Evolutionary conservation across 2,888 invertebrate genomes (phyloP).

Genomic region (Emmelina monodactyla): DNA sequence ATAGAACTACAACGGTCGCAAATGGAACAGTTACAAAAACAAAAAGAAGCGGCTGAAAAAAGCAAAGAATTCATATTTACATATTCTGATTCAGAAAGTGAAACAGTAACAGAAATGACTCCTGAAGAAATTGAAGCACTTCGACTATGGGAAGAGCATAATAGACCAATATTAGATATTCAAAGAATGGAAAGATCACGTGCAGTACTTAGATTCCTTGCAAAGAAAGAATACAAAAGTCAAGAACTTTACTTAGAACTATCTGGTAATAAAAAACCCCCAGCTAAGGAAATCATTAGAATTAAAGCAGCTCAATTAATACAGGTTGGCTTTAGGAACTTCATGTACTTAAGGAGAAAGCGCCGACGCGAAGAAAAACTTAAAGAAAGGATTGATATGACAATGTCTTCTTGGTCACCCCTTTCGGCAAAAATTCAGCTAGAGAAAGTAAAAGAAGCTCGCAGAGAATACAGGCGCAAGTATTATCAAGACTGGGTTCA

Average conservation of each 20-base stretch:
- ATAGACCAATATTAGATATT: constrained; percentile 31
- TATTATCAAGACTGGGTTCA: constrained; percentile 49
- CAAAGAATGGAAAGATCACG: constrained; percentile 52
- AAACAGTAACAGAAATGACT: constrained; percentile 22
- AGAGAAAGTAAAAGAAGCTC: constrained; percentile 46
- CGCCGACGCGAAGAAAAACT: constrained; percentile 40
- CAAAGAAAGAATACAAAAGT: constrained; percentile 36
- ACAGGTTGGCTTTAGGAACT: constrained; percentile 42
- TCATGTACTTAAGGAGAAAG: constrained; percentile 39
- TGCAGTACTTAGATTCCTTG: constrained; percentile 20
- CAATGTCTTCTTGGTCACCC: constrained; percentile 54
- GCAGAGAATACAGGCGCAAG: constrained; percentile 49
- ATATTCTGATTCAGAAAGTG: constrained; percentile 21
- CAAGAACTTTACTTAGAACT: constrained; percentile 40
- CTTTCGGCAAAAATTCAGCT: constrained; percentile 49
- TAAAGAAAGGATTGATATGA: constrained; percentile 63
- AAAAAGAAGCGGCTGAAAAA: constrained; percentile 36
- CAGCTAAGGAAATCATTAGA: constrained; percentile 24
- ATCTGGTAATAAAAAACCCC: constrained; percentile 40
- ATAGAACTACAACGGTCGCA: too few relatives aligned
- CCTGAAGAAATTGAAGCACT: constrained; percentile 33
- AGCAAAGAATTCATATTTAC: constrained; percentile 28
- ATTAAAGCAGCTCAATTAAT: constrained; percentile 33
- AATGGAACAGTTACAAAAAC: constrained; percentile 27
- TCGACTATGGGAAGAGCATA: constrained; percentile 30